These are phyloP conservation scores for Dendronephthya gigantea DNA, from an alignment of 64 coral and sea anemone species.

Conservation along the genomic window DNA sequence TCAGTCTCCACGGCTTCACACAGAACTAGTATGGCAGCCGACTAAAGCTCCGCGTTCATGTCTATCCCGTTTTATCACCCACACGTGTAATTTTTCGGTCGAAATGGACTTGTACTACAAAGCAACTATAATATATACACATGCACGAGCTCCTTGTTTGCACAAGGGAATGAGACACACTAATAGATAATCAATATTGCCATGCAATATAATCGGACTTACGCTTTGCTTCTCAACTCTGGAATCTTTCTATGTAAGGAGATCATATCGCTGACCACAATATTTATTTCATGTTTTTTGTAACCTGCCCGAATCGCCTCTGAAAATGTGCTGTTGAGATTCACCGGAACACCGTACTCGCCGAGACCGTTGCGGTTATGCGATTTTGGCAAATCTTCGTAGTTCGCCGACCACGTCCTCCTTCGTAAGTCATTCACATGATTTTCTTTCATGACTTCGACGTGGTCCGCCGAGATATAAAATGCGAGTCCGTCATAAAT, in stretches of 20 bases:
- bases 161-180: too few species aligned
- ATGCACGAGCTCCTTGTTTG: too few species aligned
- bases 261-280: conserved; percentile 85
- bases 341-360: conserved; percentile 49
- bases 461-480: neutral
- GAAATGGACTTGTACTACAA: too few species aligned
- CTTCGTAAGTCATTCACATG: neutral
- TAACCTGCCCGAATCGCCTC: conserved; percentile 61
- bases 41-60: too few species aligned
- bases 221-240: conserved; percentile 64
- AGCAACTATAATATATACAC: too few species aligned
- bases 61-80: too few species aligned
- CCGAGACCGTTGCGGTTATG: conserved; percentile 56
- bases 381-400: conserved; percentile 48
- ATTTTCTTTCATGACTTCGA: neutral
- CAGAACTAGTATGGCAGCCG: too few species aligned
- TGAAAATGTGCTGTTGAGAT: conserved; percentile 39
- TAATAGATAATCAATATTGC: too few species aligned
- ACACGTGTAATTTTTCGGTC: too few species aligned
- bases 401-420: conserved; percentile 36
- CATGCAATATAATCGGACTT: conserved; percentile 33
- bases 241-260: conserved; percentile 61
- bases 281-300: conserved; percentile 69
- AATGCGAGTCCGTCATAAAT: neutral
- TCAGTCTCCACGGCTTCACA: too few species aligned